These are phyloP conservation scores for Hetaerina titia DNA, from an alignment of 2,888 invertebrate genomes.

Conservation along the genomic window DNA sequence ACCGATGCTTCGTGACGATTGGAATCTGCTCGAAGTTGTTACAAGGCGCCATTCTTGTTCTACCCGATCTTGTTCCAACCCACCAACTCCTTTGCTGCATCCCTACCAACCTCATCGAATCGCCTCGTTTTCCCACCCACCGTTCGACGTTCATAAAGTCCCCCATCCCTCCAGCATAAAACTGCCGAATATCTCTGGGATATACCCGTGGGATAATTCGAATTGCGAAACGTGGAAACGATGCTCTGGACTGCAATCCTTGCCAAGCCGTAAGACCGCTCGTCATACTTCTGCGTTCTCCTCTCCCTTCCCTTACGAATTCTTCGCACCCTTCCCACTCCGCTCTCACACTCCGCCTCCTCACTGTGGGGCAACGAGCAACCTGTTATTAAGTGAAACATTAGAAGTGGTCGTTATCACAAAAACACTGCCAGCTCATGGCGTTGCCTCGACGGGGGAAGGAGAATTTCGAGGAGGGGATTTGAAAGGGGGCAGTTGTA, in stretches of 20 bases:
- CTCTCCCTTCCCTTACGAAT: background rate
- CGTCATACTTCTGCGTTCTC: background rate
- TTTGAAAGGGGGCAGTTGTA: slow-evolving; percentile 21
- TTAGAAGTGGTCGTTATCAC: slow-evolving; percentile 62
- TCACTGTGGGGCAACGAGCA: slow-evolving; percentile 21
- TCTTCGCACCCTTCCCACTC: background rate
- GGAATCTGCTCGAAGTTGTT: background rate
- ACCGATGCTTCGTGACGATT: slow-evolving; percentile 20
- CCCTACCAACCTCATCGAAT: background rate
- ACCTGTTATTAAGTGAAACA: slow-evolving; percentile 64
- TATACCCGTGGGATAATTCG: slow-evolving; percentile 15
- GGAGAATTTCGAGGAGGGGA: background rate
- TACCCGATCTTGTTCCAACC: background rate
- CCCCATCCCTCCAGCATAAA: background rate
- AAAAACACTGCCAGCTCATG: slow-evolving; percentile 47
- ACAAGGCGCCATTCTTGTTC: background rate
- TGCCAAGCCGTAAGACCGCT: background rate
- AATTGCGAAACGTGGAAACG: background rate
- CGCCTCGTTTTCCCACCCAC: background rate
- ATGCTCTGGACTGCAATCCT: background rate
- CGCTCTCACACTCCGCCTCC: slow-evolving; percentile 45
- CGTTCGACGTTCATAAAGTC: background rate
- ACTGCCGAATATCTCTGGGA: background rate
- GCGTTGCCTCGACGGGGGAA: background rate
- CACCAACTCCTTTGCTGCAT: background rate